Base-by-base conservation (phyloP, 2,797 vertebrate species). In the Cyclura pinguis region DNA sequence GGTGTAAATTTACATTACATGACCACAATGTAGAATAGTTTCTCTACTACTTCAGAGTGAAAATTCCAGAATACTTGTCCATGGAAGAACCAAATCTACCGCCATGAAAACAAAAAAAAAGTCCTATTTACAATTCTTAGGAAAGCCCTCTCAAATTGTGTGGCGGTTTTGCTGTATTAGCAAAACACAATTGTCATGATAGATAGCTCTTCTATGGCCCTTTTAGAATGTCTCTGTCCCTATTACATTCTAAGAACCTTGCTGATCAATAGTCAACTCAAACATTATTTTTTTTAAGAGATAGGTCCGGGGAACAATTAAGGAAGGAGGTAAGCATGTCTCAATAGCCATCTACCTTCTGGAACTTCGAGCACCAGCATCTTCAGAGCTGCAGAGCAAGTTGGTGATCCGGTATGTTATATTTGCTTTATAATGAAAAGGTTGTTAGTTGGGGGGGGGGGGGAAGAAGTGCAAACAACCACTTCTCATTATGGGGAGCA, bases 261-360 rank as follows among this genome's bases (percentile, higher is more conserved):
- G 92, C 92, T 92, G 91, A 95, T 96, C 96, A 95, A 94, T 94
- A 94, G 92, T 89, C 91, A 85, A 18, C 88, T 82, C 92, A 88
- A 93, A 85, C 78, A 59, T 88, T 42, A 38, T 69, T 80, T 84
- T 80, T 84, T 59, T 80, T 81, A 89, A 88, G n/a, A 59, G 86
- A 77, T 90, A 89, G 84, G 35, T 27, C 52, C 91, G 35, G 87
- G 93, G 93, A 87, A 83, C 72, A 81, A 78, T 84, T 84, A 72
- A 69, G 64, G 90, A 35, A 55, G n/a, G 9, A 80, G 91, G 7
- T 20, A 89, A 86, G 94, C 67, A 55, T 55, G 24, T 83, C 89
- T 84, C 1, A 16, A 55, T 76, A 47, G 35, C 20, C 50, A 88
- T 87, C 52, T 84, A 76, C 1, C 0, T 82, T 84, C 78, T 93